Evolutionary conservation across 2,113 vertebrate species (phyloP).

Genomic region (Plotosus lineatus): DNA sequence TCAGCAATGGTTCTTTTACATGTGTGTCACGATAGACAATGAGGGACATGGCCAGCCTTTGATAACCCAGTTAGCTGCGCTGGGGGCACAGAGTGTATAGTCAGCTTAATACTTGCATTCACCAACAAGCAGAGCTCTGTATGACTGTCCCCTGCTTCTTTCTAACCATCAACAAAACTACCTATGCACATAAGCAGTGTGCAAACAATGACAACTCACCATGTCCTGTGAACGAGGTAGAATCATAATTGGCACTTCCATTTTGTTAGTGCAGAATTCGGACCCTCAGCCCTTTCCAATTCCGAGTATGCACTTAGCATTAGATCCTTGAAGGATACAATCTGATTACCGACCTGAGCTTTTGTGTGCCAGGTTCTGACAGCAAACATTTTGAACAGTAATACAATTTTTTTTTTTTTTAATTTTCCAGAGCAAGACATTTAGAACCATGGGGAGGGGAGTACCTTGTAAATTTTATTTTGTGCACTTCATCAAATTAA

Average conservation of each 20-base stretch:
- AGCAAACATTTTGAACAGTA: not conserved
- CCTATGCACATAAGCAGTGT: not conserved
- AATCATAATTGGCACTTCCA: not conserved
- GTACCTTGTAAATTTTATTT: not conserved
- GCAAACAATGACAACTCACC: not conserved
- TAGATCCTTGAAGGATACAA: not conserved
- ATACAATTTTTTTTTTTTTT: not conserved
- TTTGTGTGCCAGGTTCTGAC: not conserved
- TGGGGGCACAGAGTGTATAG: conserved; percentile 4
- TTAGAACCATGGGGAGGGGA: not conserved
- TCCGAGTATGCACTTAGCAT: not conserved
- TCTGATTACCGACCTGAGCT: not conserved
- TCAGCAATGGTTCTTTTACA: no score
- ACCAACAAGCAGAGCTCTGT: not conserved
- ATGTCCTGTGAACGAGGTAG: not conserved
- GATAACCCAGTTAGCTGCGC: no score
- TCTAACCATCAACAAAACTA: not conserved
- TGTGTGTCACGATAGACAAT: no score
- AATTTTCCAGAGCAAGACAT: not conserved
- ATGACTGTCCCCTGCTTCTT: not conserved
- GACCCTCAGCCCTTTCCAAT: not conserved
- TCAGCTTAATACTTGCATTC: not conserved
- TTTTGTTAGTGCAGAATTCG: not conserved
- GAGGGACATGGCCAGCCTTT: no score
- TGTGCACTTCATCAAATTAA: not conserved